phyloP scores from a whole-genome alignment of 2,113 vertebrate genomes.

The Excalfactoria chinensis region DNA sequence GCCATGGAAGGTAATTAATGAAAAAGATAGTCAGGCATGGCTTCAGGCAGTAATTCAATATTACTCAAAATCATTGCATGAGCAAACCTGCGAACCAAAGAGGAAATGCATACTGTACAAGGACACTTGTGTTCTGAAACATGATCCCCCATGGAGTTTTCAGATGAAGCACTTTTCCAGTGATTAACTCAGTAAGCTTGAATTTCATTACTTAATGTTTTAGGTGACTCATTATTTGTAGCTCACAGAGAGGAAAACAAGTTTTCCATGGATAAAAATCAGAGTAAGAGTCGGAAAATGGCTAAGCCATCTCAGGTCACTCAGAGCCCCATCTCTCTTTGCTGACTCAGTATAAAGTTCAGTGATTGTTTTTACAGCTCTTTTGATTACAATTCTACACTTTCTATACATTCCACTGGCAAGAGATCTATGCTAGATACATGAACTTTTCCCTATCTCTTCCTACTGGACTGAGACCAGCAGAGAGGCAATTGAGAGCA shows the following conservation, averaged over 20 bases:
- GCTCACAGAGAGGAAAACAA: constrained; percentile 27
- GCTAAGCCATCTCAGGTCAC: constrained; percentile 30
- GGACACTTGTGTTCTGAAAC: constrained; percentile 65
- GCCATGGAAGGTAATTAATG: constrained; percentile 68
- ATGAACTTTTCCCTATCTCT: not conserved
- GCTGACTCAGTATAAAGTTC: not conserved
- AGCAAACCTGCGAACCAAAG: constrained; percentile 58
- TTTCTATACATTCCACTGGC: not conserved
- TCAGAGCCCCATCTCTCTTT: not conserved
- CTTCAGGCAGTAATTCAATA: constrained; percentile 71
- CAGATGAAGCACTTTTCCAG: constrained; percentile 65
- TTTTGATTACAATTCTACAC: not conserved
- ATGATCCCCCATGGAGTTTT: constrained; percentile 31
- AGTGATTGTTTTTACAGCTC: not conserved
- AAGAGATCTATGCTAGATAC: not conserved
- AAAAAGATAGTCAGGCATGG: constrained; percentile 62
- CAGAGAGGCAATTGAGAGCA: not conserved
- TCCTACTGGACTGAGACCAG: no score
- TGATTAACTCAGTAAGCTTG: constrained; percentile 62
- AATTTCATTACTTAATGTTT: constrained; percentile 69
- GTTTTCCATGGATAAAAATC: constrained; percentile 62
- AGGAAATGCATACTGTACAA: constrained; percentile 65
- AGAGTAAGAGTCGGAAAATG: constrained; percentile 7
- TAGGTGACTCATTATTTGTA: constrained; percentile 59
- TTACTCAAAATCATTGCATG: constrained; percentile 60